Evolutionary conservation across 2,888 invertebrate genomes (phyloP).

Genomic region (Zonitis immaculata): DNA sequence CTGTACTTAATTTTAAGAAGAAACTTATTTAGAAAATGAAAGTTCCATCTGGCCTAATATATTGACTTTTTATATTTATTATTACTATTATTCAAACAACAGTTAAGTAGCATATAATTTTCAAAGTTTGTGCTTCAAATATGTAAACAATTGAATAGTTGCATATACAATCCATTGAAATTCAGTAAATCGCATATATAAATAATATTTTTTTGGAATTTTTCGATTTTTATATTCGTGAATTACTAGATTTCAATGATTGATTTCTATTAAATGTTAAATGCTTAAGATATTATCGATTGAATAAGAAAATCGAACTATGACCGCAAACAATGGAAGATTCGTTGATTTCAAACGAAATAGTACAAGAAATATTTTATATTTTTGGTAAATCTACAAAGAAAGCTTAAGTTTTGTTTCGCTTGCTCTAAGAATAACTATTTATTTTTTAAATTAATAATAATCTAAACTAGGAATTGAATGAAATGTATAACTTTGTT

Average conservation of each 20-base stretch:
- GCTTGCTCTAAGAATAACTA: constrained; percentile 32
- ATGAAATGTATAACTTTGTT: constrained; percentile 37
- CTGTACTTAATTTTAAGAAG: constrained; percentile 36
- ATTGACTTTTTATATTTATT: constrained; percentile 31
- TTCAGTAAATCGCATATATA: constrained; percentile 22
- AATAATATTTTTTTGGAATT: constrained; percentile 14
- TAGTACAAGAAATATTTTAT: constrained; percentile 48
- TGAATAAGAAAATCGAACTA: background rate
- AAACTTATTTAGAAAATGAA: constrained; percentile 5
- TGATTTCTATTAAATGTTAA: constrained; percentile 7
- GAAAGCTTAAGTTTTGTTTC: constrained; percentile 34
- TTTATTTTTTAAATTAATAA: constrained; percentile 36
- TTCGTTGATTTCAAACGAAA: constrained; percentile 32
- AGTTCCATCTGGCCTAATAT: constrained; percentile 36
- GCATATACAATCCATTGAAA: background rate
- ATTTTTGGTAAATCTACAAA: constrained; percentile 33
- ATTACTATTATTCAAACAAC: too few relatives aligned
- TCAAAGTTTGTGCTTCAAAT: background rate
- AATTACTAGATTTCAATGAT: constrained; percentile 23
- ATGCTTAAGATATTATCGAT: constrained; percentile 7
- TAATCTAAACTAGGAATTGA: constrained; percentile 19
- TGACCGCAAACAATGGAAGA: too few relatives aligned
- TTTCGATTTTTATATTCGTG: constrained; percentile 28
- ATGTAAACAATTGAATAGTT: background rate
- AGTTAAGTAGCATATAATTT: too few relatives aligned